These are phyloP conservation scores for Pterocles gutturalis DNA, from an alignment of 2,113 vertebrate genomes.

Conservation along the genomic window DNA sequence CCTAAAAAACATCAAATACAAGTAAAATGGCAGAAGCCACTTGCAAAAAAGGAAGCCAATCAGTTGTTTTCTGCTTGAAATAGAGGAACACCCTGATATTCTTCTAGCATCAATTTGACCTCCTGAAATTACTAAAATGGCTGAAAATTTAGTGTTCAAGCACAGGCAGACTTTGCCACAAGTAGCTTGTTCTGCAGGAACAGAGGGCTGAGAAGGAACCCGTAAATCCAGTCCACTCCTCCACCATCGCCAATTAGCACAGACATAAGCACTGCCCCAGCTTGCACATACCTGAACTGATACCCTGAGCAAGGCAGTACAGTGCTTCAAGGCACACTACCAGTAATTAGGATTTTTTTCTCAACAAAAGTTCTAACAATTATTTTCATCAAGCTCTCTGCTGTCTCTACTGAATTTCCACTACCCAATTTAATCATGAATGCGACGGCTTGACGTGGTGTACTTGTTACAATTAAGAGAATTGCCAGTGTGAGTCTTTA, in stretches of 20 bases:
- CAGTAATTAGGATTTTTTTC: background rate
- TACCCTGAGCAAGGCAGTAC: background rate
- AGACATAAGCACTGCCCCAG: background rate
- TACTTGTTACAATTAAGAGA: background rate
- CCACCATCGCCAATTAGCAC: background rate
- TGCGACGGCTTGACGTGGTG: too few relatives aligned
- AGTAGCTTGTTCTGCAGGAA: background rate
- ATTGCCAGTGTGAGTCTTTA: background rate
- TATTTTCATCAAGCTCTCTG: background rate
- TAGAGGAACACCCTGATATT: background rate
- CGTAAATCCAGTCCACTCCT: background rate
- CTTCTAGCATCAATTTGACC: background rate
- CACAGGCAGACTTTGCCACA: background rate
- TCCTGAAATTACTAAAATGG: background rate
- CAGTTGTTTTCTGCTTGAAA: background rate
- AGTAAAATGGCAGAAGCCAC: background rate
- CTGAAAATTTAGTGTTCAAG: background rate
- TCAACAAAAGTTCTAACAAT: background rate
- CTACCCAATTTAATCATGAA: accelerated
- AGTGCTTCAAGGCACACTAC: accelerated
- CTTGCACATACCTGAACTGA: background rate
- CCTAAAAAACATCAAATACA: background rate
- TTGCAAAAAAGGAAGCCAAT: background rate
- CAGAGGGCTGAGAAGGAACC: background rate
- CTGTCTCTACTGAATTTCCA: background rate